Conservation (phyloP, 2,888 invertebrate genomes). For the Stratiomys singularior region DNA sequence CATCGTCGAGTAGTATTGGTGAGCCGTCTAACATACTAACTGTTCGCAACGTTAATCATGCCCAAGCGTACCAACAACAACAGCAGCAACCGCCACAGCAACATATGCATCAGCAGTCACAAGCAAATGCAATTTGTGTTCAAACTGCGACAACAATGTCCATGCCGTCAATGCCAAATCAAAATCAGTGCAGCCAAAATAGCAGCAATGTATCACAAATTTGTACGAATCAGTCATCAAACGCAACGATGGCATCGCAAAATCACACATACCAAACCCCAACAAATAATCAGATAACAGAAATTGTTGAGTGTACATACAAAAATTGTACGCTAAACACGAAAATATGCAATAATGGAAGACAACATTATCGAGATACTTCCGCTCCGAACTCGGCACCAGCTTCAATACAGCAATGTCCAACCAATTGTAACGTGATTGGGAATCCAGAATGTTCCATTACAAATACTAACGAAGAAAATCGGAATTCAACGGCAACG, state of each 20-base stretch:
- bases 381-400: not conserved
- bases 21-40: constrained; percentile 50
- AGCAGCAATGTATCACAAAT: constrained; percentile 47
- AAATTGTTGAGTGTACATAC: constrained; percentile 61
- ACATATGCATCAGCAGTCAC: not conserved
- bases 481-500: constrained; percentile 32
- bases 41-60: constrained; percentile 22
- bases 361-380: constrained; percentile 23
- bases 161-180: constrained; percentile 50
- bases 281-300: constrained; percentile 49
- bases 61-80: constrained; percentile 6
- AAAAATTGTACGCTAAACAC: constrained; percentile 63
- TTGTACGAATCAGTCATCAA: constrained; percentile 50
- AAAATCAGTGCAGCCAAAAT: constrained; percentile 51
- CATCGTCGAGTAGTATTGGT: constrained; percentile 53
- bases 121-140: constrained; percentile 47
- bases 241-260: constrained; percentile 27
- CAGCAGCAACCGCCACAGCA: constrained; percentile 4
- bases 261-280: constrained; percentile 32
- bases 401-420: constrained; percentile 47
- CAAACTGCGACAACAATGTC: constrained; percentile 46
- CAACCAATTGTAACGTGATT: constrained; percentile 22
- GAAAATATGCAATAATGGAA: constrained; percentile 44
- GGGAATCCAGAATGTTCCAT: not conserved
- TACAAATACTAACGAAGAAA: not conserved